Base-by-base conservation (phyloP, 2,888 invertebrate genomes). In the Polia nebulosa region DNA sequence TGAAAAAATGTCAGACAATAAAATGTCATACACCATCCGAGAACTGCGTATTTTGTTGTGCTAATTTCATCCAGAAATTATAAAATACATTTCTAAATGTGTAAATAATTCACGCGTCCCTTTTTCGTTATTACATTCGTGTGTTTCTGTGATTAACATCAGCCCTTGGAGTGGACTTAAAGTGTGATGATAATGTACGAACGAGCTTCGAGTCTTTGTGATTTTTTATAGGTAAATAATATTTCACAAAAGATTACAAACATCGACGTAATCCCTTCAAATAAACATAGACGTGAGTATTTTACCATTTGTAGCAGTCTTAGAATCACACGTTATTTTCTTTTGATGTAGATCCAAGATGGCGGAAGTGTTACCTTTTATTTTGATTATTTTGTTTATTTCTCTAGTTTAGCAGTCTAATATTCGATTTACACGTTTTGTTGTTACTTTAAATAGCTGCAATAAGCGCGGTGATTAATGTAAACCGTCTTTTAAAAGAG, bases 21-120 rank as follows among this genome's bases (percentile, higher is more conserved):
- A 22, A 20, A 53, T 52, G 29, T 73, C 73, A 73, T 34, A 45
- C 36, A 86, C 75, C 72, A 79, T 86, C 17, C 81, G 82, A 84
- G 82, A 89, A 93, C 88, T 93, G 93, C 93, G 94, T 93, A 94
- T 92, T 92, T 90, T 89, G 80, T 86, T 81, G 85, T 88, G 83
- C 82, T 88, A 86, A 85, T 88, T 87, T 85, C 66, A 77, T 59
- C 58, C 70, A 73, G 73, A 82, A 85, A 76, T 72, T 83, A 71
- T 86, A 77, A 81, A 86, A 80, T 86, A 73, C 49, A 62, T 71
- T 66, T 85, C 75, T 86, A 85, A 86, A 86, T 82, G 81, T 89
- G 85, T 86, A 85, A 80, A 88, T 86, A 83, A 74, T 61, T 67
- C 71, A 70, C 80, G 67, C 65, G 44, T 78, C 76, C 56, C 27